A percentile compares a stretch with the other conserved stretches of the same genome.
These are phyloP conservation scores for Clarias pachynema DNA, from an alignment of 2,797 vertebrate species.

Conservation along the genomic window DNA sequence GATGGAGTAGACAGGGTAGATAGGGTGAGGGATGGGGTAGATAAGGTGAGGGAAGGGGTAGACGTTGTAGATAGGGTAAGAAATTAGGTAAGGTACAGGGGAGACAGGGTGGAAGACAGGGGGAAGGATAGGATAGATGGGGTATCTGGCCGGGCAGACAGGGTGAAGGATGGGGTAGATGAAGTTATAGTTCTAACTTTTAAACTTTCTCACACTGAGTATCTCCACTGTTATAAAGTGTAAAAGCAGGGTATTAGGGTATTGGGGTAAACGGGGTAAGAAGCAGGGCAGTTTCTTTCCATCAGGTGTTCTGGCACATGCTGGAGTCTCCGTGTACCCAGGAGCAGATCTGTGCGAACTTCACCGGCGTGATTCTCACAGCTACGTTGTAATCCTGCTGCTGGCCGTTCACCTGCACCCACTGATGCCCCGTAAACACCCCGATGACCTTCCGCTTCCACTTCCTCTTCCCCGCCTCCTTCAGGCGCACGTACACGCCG, in stretches of 20 bases:
- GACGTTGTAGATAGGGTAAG: neutral
- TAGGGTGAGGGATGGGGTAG: neutral
- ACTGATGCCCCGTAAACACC: conserved; percentile 92
- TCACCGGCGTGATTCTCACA: conserved; percentile 93
- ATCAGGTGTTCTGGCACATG: conserved; percentile 80
- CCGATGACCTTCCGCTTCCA: conserved; percentile 96
- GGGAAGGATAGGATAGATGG: neutral
- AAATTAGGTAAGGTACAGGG: neutral
- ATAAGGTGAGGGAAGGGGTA: neutral
- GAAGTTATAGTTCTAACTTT: neutral
- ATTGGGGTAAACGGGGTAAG: conserved; percentile 42
- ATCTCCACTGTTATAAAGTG: neutral
- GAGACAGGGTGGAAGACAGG: neutral
- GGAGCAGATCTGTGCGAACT: conserved; percentile 94
- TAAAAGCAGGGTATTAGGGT: neutral
- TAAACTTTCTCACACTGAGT: neutral
- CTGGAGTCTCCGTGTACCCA: conserved; percentile 90
- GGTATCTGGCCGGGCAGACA: neutral
- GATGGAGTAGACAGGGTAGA: neutral
- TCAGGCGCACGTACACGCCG: conserved; percentile 92
- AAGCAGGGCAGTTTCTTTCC: neutral
- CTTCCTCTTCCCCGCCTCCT: conserved; percentile 85
- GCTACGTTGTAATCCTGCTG: conserved; percentile 98
- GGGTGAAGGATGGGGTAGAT: conserved; percentile 34
- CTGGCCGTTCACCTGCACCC: conserved; percentile 86